Conservation (phyloP, 1,140 invertebrate species). For the Oreohelix idahoensis region DNA sequence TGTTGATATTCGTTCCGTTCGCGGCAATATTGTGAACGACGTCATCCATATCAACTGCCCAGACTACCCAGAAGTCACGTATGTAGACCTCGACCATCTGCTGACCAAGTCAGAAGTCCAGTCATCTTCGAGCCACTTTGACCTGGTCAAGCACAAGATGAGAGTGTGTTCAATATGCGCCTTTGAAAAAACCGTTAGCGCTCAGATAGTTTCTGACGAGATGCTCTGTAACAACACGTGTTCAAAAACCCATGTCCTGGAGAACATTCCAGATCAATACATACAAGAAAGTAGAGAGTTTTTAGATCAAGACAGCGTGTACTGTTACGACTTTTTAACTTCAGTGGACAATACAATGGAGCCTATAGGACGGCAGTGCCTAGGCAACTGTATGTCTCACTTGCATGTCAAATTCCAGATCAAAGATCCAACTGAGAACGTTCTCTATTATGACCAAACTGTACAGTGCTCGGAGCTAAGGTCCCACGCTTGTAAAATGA, state of each 20-base stretch:
- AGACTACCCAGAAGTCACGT: constrained; percentile 47
- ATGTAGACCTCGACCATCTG: constrained; percentile 43
- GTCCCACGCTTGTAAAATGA: constrained; percentile 21
- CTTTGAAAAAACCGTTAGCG: constrained; percentile 42
- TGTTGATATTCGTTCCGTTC: constrained; percentile 21
- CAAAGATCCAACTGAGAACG: constrained; percentile 19
- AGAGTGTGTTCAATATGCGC: constrained; percentile 46
- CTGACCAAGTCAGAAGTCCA: neutral
- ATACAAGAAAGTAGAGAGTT: constrained; percentile 33
- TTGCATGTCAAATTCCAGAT: constrained; percentile 42
- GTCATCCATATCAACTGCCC: constrained; percentile 47
- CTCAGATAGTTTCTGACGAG: constrained; percentile 34
- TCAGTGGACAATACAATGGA: constrained; percentile 28
- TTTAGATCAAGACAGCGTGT: constrained; percentile 42
- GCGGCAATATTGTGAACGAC: constrained; percentile 27
- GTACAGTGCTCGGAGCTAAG: constrained; percentile 26
- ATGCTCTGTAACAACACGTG: constrained; percentile 49
- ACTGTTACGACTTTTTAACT: constrained; percentile 50
- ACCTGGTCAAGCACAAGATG: constrained; percentile 44
- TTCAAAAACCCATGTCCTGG: neutral
- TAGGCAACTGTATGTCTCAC: constrained; percentile 44
- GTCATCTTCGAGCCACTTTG: constrained; percentile 22
- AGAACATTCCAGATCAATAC: neutral
- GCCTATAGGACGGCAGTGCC: constrained; percentile 19
- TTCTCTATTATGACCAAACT: constrained; percentile 34